These are phyloP conservation scores for Dyspetes luteomarginatus DNA, from an alignment of 2,888 invertebrate genomes.

Conservation along the genomic window DNA sequence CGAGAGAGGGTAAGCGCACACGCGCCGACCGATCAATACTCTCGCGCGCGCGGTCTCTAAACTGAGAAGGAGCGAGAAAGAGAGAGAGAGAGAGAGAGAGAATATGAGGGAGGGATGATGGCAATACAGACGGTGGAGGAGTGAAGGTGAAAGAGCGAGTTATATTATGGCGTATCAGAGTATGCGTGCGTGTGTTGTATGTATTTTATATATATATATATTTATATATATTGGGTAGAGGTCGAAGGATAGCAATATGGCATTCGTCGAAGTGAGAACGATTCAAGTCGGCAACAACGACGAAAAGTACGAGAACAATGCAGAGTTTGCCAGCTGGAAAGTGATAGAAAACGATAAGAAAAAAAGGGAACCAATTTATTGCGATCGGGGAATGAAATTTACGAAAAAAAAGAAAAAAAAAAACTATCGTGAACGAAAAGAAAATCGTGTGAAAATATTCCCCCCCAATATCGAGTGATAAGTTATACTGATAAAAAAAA, in stretches of 20 bases:
- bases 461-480: not conserved
- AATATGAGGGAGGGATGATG: constrained; percentile 64
- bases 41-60: constrained; percentile 51
- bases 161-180: constrained; percentile 36
- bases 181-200: constrained; percentile 10
- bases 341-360: not conserved
- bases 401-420: not conserved
- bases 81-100: constrained; percentile 57
- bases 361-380: not conserved
- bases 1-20: constrained; percentile 58
- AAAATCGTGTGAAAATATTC: not conserved
- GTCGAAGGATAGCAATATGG: constrained; percentile 18
- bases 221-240: constrained; percentile 20
- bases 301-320: constrained; percentile 2
- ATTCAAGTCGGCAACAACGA: constrained; percentile 10
- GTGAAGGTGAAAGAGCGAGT: constrained; percentile 58
- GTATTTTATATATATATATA: constrained; percentile 2
- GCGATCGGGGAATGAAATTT: not conserved
- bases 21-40: constrained; percentile 64
- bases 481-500: not conserved
- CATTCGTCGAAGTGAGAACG: constrained; percentile 42
- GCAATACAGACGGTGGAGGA: constrained; percentile 23
- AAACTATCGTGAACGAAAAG: not conserved
- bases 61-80: constrained; percentile 46
- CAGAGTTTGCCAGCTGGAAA: not conserved